Evolutionary conservation across 2,113 vertebrate genomes (phyloP), one percentile per base, ranked within the genome.

Genomic region (Maccullochella peelii): DNA sequence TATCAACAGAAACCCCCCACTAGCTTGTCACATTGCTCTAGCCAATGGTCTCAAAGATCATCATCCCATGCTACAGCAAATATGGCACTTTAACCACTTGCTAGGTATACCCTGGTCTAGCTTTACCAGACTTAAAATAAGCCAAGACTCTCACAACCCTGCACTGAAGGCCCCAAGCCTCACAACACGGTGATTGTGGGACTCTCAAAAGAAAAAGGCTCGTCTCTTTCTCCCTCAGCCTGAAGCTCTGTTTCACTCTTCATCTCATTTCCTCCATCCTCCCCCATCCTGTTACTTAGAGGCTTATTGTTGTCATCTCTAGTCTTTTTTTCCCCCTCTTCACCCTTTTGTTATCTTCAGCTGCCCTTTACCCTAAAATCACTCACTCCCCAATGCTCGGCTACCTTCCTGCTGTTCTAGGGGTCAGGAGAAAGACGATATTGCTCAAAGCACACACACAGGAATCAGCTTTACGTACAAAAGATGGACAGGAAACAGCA

Each of bases 301-400:
- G 25, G 38, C 20, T 65, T 49, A 61, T 70, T 74, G 78, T 79
- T 14, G 2, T 76, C 50, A 18, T 77, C 27, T 73, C 55, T 15
- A 58, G 8, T 78, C 6, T 57, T 30, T 23, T 8, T 38, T 54
- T 77, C 80, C 36, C 63, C 23, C 21, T 65, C 15, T 76, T 73
- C 7, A 14, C 40, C 61, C 42, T 57, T 70, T 79, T 78, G 79
- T 89, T 79, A 15, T 67, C 23, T 73, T 65, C 25, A 70, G 44
- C 70, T 86, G 66, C 33, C 72, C 44, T 83, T 89, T 61, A 59
- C 44, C 71, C 63, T 59, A 73, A 73, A 88, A 83, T 73, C 89
- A 71, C 59, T 68, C 49, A 58, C 57, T 57, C 67, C 55, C 59
- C 33, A 58, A 55, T 5, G 23, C 79, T 27, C 3, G n/a, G 59